A percentile compares a stretch with the other conserved stretches of the same genome.
These are phyloP conservation scores for Fissipunctia ypsillon DNA, from an alignment of 2,888 invertebrate species.

Conservation along the genomic window DNA sequence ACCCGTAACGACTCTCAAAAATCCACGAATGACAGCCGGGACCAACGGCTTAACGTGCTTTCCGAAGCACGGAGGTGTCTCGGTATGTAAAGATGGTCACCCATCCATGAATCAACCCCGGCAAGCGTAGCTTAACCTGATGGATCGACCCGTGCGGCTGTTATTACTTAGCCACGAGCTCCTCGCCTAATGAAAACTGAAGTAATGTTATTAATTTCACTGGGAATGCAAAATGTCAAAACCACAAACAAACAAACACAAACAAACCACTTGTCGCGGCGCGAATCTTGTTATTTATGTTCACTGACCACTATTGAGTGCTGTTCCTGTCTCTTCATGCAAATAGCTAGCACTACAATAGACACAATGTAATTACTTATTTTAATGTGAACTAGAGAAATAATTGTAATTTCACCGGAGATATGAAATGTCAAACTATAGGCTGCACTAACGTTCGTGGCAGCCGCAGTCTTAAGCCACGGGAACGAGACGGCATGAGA, in stretches of 20 bases:
- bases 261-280: conserved; percentile 19
- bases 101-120: too few species aligned
- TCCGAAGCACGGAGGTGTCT: too few species aligned
- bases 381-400: conserved; percentile 10
- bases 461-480: not conserved
- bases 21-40: too few species aligned
- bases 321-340: conserved; percentile 58
- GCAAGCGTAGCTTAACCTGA: too few species aligned
- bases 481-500: not conserved
- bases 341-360: conserved; percentile 52
- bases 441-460: not conserved
- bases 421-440: not conserved
- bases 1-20: too few species aligned
- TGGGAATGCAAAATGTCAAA: not conserved
- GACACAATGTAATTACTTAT: conserved; percentile 51
- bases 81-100: too few species aligned
- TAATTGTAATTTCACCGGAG: not conserved
- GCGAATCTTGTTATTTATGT: conserved; percentile 60
- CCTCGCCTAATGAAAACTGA: not conserved
- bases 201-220: conserved; percentile 3
- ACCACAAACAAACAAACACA: too few species aligned
- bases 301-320: conserved; percentile 53
- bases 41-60: too few species aligned
- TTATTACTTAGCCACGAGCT: too few species aligned
- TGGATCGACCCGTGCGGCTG: too few species aligned